Conservation (phyloP, 2,888 invertebrate genomes). For the Maniola hyperantus region DNA sequence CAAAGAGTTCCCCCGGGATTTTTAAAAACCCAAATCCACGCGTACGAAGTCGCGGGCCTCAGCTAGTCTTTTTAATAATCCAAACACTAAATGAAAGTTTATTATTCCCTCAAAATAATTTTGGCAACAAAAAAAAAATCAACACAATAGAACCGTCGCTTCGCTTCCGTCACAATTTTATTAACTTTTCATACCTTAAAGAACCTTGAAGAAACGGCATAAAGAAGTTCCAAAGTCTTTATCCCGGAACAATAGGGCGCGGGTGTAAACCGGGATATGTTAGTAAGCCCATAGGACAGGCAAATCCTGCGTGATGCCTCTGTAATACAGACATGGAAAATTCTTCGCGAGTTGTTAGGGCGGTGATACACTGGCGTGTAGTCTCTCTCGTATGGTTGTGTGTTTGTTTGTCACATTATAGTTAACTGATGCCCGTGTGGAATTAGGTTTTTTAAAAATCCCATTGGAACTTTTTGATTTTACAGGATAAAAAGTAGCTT, state of each 20-base stretch:
- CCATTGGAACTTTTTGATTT: too few relatives aligned
- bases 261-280: conserved; percentile 21
- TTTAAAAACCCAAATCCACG: too few relatives aligned
- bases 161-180: conserved; percentile 23
- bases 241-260: conserved; percentile 12
- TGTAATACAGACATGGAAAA: conserved; percentile 12
- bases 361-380: too few relatives aligned
- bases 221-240: conserved; percentile 19
- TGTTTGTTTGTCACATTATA: too few relatives aligned
- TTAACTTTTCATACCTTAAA: conserved; percentile 25
- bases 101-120: conserved; percentile 19
- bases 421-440: too few relatives aligned
- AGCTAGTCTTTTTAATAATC: neutral
- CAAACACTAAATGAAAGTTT: conserved; percentile 3
- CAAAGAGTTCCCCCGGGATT: too few relatives aligned
- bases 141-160: conserved; percentile 15
- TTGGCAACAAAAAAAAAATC: conserved; percentile 1
- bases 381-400: too few relatives aligned
- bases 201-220: conserved; percentile 28
- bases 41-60: too few relatives aligned
- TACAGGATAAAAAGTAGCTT: too few relatives aligned
- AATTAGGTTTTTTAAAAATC: too few relatives aligned
- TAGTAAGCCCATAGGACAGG: conserved; percentile 17
- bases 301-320: conserved; percentile 19
- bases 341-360: neutral